Conservation (phyloP, 2,113 vertebrate species). For the Tupaia chinensis region DNA sequence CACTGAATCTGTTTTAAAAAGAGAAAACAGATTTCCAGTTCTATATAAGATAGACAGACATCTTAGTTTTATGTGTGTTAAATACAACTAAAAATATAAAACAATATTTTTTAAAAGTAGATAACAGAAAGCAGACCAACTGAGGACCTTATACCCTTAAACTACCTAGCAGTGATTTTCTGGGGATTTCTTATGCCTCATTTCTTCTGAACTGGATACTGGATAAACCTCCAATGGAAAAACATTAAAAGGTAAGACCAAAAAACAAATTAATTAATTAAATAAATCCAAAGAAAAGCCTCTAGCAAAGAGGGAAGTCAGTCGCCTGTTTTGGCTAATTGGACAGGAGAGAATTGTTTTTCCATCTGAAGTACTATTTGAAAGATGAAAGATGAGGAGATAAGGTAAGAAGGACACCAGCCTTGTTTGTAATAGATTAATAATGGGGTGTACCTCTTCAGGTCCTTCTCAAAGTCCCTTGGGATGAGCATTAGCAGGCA, state of each 20-base stretch:
- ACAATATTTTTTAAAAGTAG: background rate
- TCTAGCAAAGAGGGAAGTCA: too few species aligned
- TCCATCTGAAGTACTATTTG: too few species aligned
- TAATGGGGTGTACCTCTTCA: too few species aligned
- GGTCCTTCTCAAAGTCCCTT: too few species aligned
- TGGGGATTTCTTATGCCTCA: background rate
- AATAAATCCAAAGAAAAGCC: background rate
- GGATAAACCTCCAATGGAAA: background rate
- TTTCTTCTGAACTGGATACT: background rate
- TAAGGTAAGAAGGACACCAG: too few species aligned
- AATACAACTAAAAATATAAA: conserved; percentile 38
- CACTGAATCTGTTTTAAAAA: background rate
- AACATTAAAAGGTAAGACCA: background rate
- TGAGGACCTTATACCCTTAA: background rate
- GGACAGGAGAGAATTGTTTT: too few species aligned
- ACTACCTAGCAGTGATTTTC: background rate
- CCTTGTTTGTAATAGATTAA: too few species aligned
- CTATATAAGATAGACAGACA: background rate
- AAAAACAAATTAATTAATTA: background rate
- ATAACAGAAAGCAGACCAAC: background rate
- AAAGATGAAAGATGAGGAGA: too few species aligned
- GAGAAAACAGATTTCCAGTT: conserved; percentile 1
- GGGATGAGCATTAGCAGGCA: too few species aligned
- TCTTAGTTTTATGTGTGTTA: background rate
- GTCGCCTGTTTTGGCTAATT: too few species aligned